Evolutionary conservation across 2,113 vertebrate genomes (phyloP).

Genomic region (Orycteropus afer): DNA sequence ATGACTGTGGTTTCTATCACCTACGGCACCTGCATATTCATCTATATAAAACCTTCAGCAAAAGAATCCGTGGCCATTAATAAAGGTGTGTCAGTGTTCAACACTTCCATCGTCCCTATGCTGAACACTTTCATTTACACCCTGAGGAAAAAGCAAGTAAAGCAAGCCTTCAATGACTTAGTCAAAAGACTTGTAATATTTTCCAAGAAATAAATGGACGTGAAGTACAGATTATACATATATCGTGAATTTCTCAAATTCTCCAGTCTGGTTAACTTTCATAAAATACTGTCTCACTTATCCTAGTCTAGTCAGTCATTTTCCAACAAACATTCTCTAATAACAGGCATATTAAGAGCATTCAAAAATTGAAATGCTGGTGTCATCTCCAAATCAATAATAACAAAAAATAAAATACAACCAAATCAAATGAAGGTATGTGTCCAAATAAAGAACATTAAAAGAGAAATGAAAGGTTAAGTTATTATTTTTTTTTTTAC

Average conservation of each 20-base stretch:
- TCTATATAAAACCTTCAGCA: constrained; percentile 65
- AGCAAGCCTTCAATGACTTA: constrained; percentile 28
- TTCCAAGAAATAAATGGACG: constrained; percentile 8
- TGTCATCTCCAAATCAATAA: no score
- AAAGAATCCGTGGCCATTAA: constrained; percentile 63
- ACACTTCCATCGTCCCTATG: constrained; percentile 44
- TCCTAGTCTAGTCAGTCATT: not conserved
- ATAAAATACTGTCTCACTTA: not conserved
- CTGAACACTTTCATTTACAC: constrained; percentile 72
- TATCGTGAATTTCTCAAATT: not conserved
- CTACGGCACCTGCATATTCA: constrained; percentile 74
- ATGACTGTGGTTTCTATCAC: constrained; percentile 66
- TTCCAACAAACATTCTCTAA: not conserved
- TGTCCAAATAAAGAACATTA: not conserved
- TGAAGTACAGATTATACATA: not conserved
- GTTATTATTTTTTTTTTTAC: no score
- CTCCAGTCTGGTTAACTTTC: not conserved
- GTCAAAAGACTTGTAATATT: constrained; percentile 40
- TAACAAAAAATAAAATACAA: not conserved
- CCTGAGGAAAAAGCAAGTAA: constrained; percentile 70
- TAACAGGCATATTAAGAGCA: not conserved
- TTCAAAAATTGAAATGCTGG: no score
- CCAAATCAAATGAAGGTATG: not conserved
- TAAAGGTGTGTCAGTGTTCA: constrained; percentile 58
- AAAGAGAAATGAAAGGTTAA: not conserved